phyloP scores from a whole-genome alignment of 23 tunicate species.

The Trididemnum nubilum region DNA sequence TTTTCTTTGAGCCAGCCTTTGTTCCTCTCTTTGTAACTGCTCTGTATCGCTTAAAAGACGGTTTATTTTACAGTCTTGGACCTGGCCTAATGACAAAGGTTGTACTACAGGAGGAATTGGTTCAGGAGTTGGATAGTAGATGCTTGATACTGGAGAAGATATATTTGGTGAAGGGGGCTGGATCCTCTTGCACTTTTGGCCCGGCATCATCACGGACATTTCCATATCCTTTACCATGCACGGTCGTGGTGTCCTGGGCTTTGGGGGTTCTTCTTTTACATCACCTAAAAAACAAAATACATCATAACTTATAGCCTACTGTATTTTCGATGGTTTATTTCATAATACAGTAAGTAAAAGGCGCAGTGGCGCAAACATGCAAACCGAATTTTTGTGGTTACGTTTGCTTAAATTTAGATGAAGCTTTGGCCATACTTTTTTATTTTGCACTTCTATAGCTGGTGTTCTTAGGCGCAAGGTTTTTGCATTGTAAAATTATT shows the following conservation, averaged over 20 bases:
- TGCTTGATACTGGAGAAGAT: constrained; percentile 42
- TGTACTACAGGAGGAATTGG: background rate
- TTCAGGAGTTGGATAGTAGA: background rate
- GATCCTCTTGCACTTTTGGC: constrained; percentile 5
- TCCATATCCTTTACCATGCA: background rate
- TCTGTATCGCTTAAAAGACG: background rate
- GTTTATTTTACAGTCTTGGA: constrained; percentile 8
- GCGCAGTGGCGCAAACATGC: background rate
- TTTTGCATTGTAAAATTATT: too few relatives aligned
- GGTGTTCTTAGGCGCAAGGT: too few relatives aligned
- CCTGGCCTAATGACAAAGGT: background rate
- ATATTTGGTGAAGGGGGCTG: constrained; percentile 45
- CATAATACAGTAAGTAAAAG: background rate
- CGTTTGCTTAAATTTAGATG: too few relatives aligned
- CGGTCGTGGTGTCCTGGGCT: background rate
- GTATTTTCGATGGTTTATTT: background rate
- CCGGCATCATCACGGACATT: background rate
- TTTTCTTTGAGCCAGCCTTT: background rate
- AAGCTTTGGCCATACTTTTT: too few relatives aligned
- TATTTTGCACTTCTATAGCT: too few relatives aligned
- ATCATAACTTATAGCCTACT: too few relatives aligned
- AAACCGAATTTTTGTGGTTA: background rate
- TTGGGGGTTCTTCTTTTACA: background rate
- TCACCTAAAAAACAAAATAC: background rate
- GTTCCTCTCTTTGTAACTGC: background rate